Conservation (phyloP, 2,888 invertebrate species). For the Pteria penguin region DNA sequence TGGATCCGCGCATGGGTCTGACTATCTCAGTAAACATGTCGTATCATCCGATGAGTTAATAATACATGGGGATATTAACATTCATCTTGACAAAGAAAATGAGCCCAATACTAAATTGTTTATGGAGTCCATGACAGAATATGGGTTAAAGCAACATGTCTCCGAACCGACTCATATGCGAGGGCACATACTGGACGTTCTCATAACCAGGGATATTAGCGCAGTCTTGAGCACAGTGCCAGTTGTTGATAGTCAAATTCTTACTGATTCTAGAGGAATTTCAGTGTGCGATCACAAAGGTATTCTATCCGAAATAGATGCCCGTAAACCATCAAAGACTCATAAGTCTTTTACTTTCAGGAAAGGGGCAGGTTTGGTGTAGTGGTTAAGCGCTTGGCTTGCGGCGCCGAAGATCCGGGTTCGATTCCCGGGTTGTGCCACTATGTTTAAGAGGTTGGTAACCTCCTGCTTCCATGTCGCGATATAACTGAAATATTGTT, state of each 20-base stretch:
- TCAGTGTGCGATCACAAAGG: background rate
- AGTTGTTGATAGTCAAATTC: background rate
- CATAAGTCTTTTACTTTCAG: background rate
- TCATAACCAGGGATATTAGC: background rate
- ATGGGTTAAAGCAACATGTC: background rate
- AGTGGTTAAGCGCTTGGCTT: no score
- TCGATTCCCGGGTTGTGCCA: no score
- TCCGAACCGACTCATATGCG: background rate
- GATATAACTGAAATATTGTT: no score
- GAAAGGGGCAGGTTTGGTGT: no score
- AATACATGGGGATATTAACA: conserved; percentile 30
- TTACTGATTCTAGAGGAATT: background rate
- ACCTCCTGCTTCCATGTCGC: no score
- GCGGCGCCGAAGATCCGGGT: no score
- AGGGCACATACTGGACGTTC: background rate
- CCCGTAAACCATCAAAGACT: background rate
- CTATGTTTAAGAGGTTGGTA: no score
- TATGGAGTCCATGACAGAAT: background rate
- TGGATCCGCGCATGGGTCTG: no score
- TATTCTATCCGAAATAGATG: background rate
- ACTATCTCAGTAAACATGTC: conserved; percentile 6
- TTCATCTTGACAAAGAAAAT: conserved; percentile 12
- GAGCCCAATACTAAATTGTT: background rate
- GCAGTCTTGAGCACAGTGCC: no score
- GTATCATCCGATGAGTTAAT: conserved; percentile 10